Evolutionary conservation across 1,140 invertebrate genomes (phyloP), one percentile per base, ranked within the genome.

Genomic region (Pomacea maculata): DNA sequence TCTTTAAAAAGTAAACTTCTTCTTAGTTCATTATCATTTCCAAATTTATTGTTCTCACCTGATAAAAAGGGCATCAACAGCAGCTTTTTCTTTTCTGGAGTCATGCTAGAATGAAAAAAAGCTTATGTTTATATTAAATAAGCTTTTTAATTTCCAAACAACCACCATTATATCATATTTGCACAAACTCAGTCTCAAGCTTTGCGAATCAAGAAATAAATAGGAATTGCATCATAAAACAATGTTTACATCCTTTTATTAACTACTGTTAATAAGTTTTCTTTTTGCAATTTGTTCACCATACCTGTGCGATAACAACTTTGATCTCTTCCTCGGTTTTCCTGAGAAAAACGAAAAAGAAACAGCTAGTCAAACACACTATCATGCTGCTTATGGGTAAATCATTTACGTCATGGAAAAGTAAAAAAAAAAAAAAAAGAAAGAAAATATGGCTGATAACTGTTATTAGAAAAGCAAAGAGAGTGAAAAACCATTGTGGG

Each of bases 21-120:
- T 6, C 6, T 45, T 45, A 45, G 34, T 45, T 45, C 34, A 4
- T 45, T 45, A 45, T 1, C 1, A 45, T 45, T 45, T 45, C 34
- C 34, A 45, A 45, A 1, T 45, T 45, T 45, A n/a, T 61, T 68
- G 63, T 75, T 80, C 81, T 86, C 83, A 90, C 89, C 84, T 93
- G 85, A 98, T 94, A 90, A 98, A 98, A 79, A 94, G 93, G 34
- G 92, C 93, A 92, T 98, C 95, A 0, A 99, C 96, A 82, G 96
- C 95, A n/a, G 96, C 95, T 92, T 94, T 97, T 54, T 94, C 93
- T 85, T 87, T 90, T 81, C 88, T 91, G 81, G 85, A 87, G 85
- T 87, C 90, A 88, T 86, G 88, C 89, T 89, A 80, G 67, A 85
- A 85, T 67, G 78, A 75, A 77, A 79, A 63, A 73, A 21, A 52